Evolutionary conservation across 1,140 invertebrate species (phyloP).

Genomic region (Gonatopus flavifemur): DNA sequence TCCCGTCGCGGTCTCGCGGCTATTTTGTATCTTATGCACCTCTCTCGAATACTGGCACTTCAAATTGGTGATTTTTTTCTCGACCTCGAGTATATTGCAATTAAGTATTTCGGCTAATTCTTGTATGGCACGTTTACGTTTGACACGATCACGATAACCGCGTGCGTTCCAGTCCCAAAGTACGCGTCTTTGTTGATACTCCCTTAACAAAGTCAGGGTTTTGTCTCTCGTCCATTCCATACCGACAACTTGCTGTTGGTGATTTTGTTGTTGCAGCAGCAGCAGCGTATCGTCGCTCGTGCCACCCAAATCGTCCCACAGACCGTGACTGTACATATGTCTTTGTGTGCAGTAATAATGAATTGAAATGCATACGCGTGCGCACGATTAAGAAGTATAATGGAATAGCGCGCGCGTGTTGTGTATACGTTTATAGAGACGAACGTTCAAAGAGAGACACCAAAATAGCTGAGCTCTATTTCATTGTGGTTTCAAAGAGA

Average conservation of each 20-base stretch:
- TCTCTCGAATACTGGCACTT: slow-evolving; percentile 58
- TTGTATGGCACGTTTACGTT: slow-evolving; percentile 53
- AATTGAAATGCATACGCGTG: too few relatives aligned
- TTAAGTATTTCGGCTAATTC: slow-evolving; percentile 55
- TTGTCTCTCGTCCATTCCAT: slow-evolving; percentile 61
- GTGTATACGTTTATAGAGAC: too few relatives aligned
- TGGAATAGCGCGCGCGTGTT: too few relatives aligned
- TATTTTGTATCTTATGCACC: slow-evolving; percentile 52
- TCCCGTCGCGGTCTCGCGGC: slow-evolving; percentile 24
- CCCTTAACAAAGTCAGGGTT: slow-evolving; percentile 53
- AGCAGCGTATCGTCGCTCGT: slow-evolving; percentile 12
- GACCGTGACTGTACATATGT: slow-evolving; percentile 23
- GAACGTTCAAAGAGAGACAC: too few relatives aligned
- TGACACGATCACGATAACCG: slow-evolving; percentile 55
- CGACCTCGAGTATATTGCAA: slow-evolving; percentile 56
- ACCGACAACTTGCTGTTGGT: slow-evolving; percentile 30
- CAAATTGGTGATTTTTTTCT: slow-evolving; percentile 58
- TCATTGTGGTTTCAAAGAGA: too few relatives aligned
- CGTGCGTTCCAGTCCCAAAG: slow-evolving; percentile 57
- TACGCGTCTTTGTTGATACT: slow-evolving; percentile 55
- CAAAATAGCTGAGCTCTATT: too few relatives aligned
- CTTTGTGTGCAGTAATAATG: too few relatives aligned
- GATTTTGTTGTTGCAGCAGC: neutral
- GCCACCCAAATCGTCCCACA: slow-evolving; percentile 14
- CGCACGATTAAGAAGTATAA: too few relatives aligned